These are phyloP conservation scores for Sarcoramphus papa DNA, from an alignment of 2,797 vertebrate genomes.

Conservation along the genomic window DNA sequence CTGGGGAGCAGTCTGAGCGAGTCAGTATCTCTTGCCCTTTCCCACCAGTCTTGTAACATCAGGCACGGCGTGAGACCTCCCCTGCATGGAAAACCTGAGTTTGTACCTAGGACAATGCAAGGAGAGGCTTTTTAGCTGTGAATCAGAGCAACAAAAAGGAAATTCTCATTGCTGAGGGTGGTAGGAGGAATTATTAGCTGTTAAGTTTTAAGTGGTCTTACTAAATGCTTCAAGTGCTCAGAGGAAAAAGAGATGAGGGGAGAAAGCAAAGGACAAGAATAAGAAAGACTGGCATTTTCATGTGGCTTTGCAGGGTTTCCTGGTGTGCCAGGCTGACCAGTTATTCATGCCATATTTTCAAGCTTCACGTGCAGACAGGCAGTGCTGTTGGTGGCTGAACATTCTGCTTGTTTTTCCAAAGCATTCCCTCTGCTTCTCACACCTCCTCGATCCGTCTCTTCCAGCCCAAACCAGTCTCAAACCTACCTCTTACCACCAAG, in stretches of 20 bases:
- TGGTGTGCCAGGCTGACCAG: neutral
- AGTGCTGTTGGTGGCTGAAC: neutral
- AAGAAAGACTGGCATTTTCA: neutral
- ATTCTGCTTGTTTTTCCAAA: neutral
- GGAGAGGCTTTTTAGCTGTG: neutral
- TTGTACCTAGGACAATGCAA: neutral
- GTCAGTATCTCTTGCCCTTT: neutral
- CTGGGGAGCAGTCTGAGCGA: neutral
- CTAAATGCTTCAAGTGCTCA: neutral
- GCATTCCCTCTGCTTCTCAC: neutral
- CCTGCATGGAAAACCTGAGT: neutral
- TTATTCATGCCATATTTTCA: accelerated
- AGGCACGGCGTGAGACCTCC: neutral
- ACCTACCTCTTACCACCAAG: neutral
- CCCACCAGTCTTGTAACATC: neutral
- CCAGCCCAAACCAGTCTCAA: neutral
- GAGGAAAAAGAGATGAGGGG: neutral
- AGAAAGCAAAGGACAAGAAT: neutral
- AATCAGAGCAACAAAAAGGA: neutral
- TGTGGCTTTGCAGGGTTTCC: neutral
- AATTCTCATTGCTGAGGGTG: neutral
- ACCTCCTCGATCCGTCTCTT: neutral
- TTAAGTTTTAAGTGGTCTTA: neutral
- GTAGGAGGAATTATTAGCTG: neutral
- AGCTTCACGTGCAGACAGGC: accelerated